Percentiles rank a stretch among this genome's conserved stretches.
Evolutionary conservation across 2,113 vertebrate species (phyloP).

Genomic region (Callocephalon fimbriatum): DNA sequence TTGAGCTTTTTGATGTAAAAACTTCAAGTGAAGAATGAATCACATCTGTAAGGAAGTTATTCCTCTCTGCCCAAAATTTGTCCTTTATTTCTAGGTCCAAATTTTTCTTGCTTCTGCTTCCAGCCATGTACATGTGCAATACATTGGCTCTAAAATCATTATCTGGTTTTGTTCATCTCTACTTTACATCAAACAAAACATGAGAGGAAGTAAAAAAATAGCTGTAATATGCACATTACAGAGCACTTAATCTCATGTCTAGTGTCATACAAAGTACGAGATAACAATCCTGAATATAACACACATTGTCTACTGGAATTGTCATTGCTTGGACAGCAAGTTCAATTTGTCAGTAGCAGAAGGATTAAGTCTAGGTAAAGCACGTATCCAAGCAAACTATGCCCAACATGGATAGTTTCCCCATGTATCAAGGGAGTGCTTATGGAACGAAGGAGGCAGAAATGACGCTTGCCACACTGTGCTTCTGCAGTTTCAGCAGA

Average conservation of each 20-base stretch:
- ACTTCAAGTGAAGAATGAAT: neutral
- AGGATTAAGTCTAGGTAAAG: conserved; percentile 54
- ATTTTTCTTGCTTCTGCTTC: conserved; percentile 25
- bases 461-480: neutral
- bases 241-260: conserved; percentile 50
- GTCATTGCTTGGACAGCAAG: neutral
- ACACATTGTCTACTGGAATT: conserved; percentile 38
- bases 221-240: conserved; percentile 47
- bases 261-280: conserved; percentile 15
- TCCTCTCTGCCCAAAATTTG: neutral
- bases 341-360: conserved; percentile 20
- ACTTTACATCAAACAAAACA: conserved; percentile 51
- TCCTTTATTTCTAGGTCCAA: conserved; percentile 19
- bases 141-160: neutral
- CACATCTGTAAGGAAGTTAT: neutral
- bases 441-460: neutral
- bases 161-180: conserved; percentile 60
- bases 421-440: conserved; percentile 11
- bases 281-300: conserved; percentile 34
- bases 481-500: neutral
- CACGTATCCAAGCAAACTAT: neutral
- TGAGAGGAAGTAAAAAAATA: conserved; percentile 57
- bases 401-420: conserved; percentile 12
- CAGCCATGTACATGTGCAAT: neutral
- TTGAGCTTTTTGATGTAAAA: conserved; percentile 29